Percentiles rank a stretch among this genome's conserved stretches.
Conservation (phyloP, 2,797 vertebrate species). For the Esox lucius region DNA sequence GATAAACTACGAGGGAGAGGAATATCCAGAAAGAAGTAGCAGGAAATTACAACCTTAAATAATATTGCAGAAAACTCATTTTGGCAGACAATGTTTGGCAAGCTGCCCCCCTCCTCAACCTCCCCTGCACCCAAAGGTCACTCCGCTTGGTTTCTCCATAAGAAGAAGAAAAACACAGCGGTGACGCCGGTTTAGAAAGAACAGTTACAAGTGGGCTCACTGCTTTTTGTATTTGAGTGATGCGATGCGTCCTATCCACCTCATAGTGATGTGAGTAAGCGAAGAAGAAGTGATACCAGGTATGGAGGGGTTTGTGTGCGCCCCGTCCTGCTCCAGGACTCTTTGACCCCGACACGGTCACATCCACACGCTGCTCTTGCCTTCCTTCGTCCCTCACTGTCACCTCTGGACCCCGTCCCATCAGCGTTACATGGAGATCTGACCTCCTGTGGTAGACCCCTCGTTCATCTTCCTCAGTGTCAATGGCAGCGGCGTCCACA, state of each 20-base stretch:
- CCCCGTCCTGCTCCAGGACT: neutral
- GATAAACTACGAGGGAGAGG: conserved; percentile 79
- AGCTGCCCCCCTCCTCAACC: conserved; percentile 38
- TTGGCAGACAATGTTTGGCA: conserved; percentile 81
- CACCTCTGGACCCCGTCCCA: neutral
- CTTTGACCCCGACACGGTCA: neutral
- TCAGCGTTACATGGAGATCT: neutral
- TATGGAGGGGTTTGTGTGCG: too few species aligned
- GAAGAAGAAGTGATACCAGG: neutral
- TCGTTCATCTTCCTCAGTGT: neutral
- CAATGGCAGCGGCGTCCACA: neutral
- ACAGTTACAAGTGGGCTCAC: too few species aligned
- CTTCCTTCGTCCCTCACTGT: neutral
- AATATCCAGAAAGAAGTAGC: conserved; percentile 84
- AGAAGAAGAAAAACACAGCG: neutral
- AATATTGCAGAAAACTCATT: conserved; percentile 86
- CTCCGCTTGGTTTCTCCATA: too few species aligned
- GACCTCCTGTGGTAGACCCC: neutral
- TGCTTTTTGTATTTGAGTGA: too few species aligned
- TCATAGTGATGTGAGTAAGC: neutral
- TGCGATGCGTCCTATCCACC: neutral
- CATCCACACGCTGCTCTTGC: neutral
- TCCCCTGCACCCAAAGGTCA: too few species aligned
- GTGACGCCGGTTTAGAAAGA: neutral
- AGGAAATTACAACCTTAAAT: conserved; percentile 91